Base-by-base conservation (phyloP, 1,140 invertebrate genomes). In the Olivierus martensii region DNA sequence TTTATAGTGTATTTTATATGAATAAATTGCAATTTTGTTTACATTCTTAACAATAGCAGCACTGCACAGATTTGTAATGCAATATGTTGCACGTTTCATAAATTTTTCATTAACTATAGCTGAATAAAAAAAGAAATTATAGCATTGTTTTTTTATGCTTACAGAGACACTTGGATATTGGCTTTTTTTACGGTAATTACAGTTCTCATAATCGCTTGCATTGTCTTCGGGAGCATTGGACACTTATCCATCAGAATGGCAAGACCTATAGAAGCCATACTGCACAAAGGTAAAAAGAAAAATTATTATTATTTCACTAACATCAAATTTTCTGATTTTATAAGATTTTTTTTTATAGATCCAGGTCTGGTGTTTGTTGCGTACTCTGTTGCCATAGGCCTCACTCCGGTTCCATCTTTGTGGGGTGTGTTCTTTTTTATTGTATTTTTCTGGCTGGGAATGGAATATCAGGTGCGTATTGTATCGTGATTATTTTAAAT, bases 181-280 rank as follows among this genome's bases (percentile, higher is more conserved):
- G 82, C 83, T 22, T 63, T 83, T 38, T 80, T 89, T 15, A 90
- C 90, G 66, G 82, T 82, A 19, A 68, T 87, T 17, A 87, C 86
- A 14, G 87, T 86, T 65, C 67, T 91, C 14, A 71, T 90, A 12
- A 84, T 88, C 35, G 87, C 86, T 9, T 83, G 88, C 60, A 87
- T 88, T 63, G 83, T 85, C 3, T 91, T 91, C 66, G 82, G 84
- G 2, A 87, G 83, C 0, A 80, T 91, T 46, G 87, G 87, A 22
- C 88, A 89, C 65, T 83, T 90, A 51, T 85, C 1, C 70, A 76
- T 52, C 83, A 89, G 65, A 83, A 86, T 67, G 77, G 80, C 56
- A 82, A 80, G 39, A 73, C 77, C 28, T 10, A 62, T 90, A 22
- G 79, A 85, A 53, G 76, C 79, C 62, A 86, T 89, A n/a, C 80